Base-by-base conservation (phyloP, 2,888 invertebrate species). In the Choristoneura rosaceana region DNA sequence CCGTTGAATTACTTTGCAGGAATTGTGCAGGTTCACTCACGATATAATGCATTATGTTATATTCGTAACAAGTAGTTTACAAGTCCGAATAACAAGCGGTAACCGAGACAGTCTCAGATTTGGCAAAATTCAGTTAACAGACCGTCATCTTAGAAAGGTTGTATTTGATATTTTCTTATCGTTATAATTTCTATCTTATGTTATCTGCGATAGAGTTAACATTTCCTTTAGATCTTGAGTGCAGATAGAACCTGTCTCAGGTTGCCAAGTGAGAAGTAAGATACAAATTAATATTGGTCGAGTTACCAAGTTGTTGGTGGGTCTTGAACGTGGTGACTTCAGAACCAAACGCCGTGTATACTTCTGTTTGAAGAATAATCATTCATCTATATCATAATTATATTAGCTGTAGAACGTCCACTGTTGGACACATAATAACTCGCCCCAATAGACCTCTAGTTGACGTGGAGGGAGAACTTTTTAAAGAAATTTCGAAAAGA, bases 221-320 rank as follows among this genome's bases (percentile, higher is more conserved):
- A 8, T 17, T 7, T 7, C 52, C 15, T 52, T 7, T 47, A 5
- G 5, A 14, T n/a, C n/a, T 52, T 15, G 2, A 17, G 9, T 2
- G 52, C 8, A 52, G 17, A 2, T 9, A 8, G 17, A 52, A 17
- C 52, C 15, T 17, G 15, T 52, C 9, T 60, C n/a, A n/a, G 9
- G n/a, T 38, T 38, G 25, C 7, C n/a, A 17, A 52, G 50, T 9
- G 38, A 60, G 60, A 38, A 60, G 38, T 38, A 15, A 15, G 38
- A 15, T 38, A 10, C 60, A 62, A 45, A 62, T 62, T 62, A 45
- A 62, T 43, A 62, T 14, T 25, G 5, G 62, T 43, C 2, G 41
- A 33, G 62, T 45, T 45, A 45, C 45, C 4, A 45, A 62, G 43
- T 62, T 62, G 4, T 17, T 15, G 15, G 2, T 8, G 17, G 17